These are phyloP conservation scores for Allolobophora icterica DNA, from an alignment of 2,888 invertebrate species.

Conservation along the genomic window DNA sequence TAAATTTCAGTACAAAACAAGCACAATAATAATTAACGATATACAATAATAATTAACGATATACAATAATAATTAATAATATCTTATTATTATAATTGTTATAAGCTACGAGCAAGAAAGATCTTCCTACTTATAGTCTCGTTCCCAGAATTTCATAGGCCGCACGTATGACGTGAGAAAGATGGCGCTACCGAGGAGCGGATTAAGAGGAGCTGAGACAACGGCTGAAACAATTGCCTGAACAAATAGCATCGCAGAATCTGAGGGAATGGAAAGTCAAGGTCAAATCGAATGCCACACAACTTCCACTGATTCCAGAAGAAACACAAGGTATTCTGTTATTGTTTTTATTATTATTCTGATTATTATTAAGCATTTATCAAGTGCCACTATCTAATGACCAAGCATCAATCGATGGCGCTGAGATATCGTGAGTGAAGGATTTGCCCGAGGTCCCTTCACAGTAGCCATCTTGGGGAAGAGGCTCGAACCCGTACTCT, in stretches of 20 bases:
- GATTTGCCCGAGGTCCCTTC: no score
- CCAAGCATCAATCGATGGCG: no score
- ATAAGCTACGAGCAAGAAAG: background rate
- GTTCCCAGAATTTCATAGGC: slow-evolving; percentile 98
- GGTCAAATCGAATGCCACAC: background rate
- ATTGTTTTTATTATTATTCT: no score
- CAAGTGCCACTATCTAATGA: no score
- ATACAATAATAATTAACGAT: background rate
- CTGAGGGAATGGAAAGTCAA: slow-evolving; percentile 52
- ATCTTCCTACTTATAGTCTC: slow-evolving; percentile 81
- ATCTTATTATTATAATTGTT: background rate
- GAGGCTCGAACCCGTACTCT: no score
- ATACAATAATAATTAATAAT: background rate
- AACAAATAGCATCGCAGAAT: slow-evolving; percentile 95
- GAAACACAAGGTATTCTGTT: background rate
- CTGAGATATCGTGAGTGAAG: no score
- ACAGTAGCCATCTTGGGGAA: no score
- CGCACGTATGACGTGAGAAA: slow-evolving; percentile 98
- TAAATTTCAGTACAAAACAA: background rate
- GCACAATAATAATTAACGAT: background rate
- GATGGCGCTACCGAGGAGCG: slow-evolving; percentile 95
- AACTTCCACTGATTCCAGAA: background rate
- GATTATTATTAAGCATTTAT: no score
- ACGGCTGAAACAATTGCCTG: slow-evolving; percentile 92
- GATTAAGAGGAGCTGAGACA: slow-evolving; percentile 93